A percentile compares a stretch with the other conserved stretches of the same genome.
Evolutionary conservation across 2,888 invertebrate species (phyloP).

Genomic region (Brachylomia viminalis): DNA sequence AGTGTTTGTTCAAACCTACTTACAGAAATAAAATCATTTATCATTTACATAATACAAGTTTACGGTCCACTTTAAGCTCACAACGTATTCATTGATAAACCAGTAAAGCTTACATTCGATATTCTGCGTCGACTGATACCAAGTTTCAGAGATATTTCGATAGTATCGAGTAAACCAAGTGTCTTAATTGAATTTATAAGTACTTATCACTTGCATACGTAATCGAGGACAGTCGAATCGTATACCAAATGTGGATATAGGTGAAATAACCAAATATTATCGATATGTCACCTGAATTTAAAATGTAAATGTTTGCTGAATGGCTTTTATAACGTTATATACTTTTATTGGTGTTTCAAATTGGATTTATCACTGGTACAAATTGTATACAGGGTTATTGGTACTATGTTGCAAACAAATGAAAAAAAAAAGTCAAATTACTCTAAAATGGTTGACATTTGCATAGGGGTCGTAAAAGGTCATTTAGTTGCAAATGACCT

Average conservation of each 20-base stretch:
- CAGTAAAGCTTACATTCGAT: constrained; percentile 1
- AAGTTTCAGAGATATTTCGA: constrained; percentile 1
- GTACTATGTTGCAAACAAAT: no score
- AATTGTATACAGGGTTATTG: no score
- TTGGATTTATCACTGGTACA: constrained; percentile 48
- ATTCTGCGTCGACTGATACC: background rate
- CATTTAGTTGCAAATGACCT: no score
- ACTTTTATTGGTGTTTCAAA: constrained; percentile 49
- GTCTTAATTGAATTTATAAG: constrained; percentile 7
- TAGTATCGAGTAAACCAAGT: background rate
- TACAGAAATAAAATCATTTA: no score
- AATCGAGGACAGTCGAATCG: constrained; percentile 9
- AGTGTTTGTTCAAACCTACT: no score
- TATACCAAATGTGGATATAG: background rate
- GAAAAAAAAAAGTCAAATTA: no score
- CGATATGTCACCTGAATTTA: constrained; percentile 9
- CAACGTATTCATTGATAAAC: constrained; percentile 20
- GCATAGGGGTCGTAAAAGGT: no score
- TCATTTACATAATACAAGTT: no score
- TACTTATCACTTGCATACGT: background rate
- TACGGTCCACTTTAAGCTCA: background rate
- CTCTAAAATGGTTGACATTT: no score
- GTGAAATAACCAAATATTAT: constrained; percentile 32
- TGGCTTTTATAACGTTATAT: constrained; percentile 38
- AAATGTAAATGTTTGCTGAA: constrained; percentile 40